These are phyloP conservation scores for Athalia circularis DNA, from an alignment of 2,888 invertebrate genomes.

Conservation along the genomic window DNA sequence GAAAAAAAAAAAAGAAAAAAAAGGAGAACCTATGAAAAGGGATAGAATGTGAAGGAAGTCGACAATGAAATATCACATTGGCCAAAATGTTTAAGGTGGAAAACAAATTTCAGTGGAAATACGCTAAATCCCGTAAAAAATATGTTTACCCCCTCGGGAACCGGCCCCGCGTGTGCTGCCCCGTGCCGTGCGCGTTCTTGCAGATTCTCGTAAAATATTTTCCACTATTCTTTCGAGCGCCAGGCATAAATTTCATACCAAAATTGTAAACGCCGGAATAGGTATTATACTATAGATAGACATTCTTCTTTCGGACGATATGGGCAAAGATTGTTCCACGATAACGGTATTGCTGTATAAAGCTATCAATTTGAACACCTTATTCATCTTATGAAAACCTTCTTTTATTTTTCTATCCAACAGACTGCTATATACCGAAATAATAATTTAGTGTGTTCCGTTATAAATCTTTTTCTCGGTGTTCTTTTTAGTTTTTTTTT, in stretches of 20 bases:
- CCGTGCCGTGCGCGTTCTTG: background rate
- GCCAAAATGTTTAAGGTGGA: constrained; percentile 53
- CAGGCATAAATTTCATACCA: constrained; percentile 12
- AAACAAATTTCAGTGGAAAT: constrained; percentile 54
- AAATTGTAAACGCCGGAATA: constrained; percentile 38
- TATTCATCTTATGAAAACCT: too few species aligned
- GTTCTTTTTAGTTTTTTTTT: too few species aligned
- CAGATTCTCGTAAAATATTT: constrained; percentile 31
- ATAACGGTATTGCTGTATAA: background rate
- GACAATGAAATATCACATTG: constrained; percentile 52
- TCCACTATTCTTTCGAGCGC: constrained; percentile 38
- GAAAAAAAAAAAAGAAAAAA: background rate
- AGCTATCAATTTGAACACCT: constrained; percentile 31
- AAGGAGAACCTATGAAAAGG: constrained; percentile 1
- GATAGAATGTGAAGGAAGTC: constrained; percentile 19
- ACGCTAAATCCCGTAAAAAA: constrained; percentile 54
- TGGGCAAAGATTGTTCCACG: background rate
- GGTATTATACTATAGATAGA: background rate
- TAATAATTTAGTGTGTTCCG: background rate
- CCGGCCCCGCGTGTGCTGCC: background rate
- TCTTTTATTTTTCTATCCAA: background rate
- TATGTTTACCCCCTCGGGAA: constrained; percentile 48
- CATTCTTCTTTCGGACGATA: constrained; percentile 14
- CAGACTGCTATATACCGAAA: background rate
- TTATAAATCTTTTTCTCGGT: too few species aligned